These are phyloP conservation scores for Piscicola geometra DNA, from an alignment of 2,888 invertebrate genomes.

Conservation along the genomic window DNA sequence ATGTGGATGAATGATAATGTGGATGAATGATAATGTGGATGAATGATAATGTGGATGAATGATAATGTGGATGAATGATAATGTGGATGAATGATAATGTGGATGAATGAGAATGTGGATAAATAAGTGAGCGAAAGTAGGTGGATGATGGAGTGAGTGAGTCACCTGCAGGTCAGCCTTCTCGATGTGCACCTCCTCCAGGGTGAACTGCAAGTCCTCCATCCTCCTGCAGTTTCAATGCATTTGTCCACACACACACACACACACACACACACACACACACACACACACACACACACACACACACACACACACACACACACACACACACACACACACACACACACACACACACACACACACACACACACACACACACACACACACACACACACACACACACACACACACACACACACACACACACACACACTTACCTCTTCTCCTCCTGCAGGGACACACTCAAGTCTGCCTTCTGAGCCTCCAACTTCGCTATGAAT, in stretches of 20 bases:
- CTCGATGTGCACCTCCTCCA: conserved; percentile 83
- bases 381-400: not conserved
- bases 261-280: not conserved
- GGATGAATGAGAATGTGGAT: not conserved
- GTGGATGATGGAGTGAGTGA: not conserved
- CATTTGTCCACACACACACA: not conserved
- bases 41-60: not conserved
- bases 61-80: not conserved
- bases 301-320: not conserved
- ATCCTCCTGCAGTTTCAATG: conserved; percentile 55
- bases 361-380: conserved; percentile 39
- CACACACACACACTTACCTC: conserved; percentile 46
- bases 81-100: not conserved
- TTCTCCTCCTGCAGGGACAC: conserved; percentile 55
- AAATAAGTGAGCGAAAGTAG: not conserved
- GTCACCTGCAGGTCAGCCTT: conserved; percentile 59
- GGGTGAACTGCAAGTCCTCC: conserved; percentile 81
- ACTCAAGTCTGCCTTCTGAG: conserved; percentile 51
- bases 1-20: not conserved
- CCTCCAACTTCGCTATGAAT: conserved; percentile 52
- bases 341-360: conserved; percentile 39
- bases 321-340: conserved; percentile 44
- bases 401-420: not conserved
- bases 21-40: not conserved
- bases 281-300: conserved; percentile 43